Percentiles rank a stretch among this genome's conserved stretches.
Conservation (phyloP, 2,888 invertebrate genomes). For the Sialis lutaria region DNA sequence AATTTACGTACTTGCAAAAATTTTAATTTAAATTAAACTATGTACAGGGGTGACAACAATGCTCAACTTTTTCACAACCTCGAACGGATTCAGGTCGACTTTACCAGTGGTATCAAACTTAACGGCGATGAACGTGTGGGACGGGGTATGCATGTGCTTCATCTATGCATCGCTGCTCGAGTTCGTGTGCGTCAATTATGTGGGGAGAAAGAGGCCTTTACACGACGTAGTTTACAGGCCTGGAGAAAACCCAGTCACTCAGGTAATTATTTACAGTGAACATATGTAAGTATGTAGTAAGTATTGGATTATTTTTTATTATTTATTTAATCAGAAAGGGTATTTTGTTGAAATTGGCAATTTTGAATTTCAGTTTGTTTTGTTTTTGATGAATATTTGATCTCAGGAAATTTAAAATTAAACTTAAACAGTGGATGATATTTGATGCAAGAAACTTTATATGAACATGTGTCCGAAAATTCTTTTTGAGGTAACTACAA, state of each 20-base stretch:
- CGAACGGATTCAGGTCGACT: slow-evolving; percentile 80
- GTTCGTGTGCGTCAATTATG: slow-evolving; percentile 91
- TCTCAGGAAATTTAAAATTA: too few relatives aligned
- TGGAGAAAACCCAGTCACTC: slow-evolving; percentile 79
- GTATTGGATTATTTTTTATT: too few relatives aligned
- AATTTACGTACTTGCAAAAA: background rate
- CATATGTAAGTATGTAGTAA: too few relatives aligned
- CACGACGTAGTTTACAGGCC: slow-evolving; percentile 81
- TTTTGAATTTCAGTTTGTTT: too few relatives aligned
- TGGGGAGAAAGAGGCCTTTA: slow-evolving; percentile 74
- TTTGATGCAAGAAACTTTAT: too few relatives aligned
- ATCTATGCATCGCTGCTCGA: slow-evolving; percentile 87
- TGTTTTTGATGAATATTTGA: too few relatives aligned
- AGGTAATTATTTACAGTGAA: slow-evolving; percentile 38
- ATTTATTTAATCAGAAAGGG: too few relatives aligned
- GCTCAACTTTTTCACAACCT: slow-evolving; percentile 96
- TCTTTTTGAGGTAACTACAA: too few relatives aligned
- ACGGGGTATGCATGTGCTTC: slow-evolving; percentile 93
- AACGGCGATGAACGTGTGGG: slow-evolving; percentile 95
- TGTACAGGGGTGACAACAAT: slow-evolving; percentile 82
- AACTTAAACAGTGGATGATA: too few relatives aligned
- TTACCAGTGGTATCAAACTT: slow-evolving; percentile 86
- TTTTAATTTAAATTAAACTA: background rate
- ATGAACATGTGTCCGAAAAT: too few relatives aligned
- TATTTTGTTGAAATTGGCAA: too few relatives aligned